A percentile compares a stretch with the other conserved stretches of the same genome.
Evolutionary conservation across 2,888 invertebrate species (phyloP).

Genomic region (Eupithecia insigniata): DNA sequence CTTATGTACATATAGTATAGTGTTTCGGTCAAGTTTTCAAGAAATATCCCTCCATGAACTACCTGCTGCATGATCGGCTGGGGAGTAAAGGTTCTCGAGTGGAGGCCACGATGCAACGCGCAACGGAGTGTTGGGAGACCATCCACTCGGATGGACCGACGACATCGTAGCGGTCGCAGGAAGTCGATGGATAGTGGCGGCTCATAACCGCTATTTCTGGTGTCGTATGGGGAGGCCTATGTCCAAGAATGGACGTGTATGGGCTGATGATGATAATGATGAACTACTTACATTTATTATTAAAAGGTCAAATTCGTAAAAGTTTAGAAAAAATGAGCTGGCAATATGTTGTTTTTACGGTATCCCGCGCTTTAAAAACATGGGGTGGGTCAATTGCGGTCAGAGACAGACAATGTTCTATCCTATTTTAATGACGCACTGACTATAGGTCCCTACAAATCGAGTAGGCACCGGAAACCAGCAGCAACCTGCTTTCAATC

Average conservation of each 20-base stretch:
- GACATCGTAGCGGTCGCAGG: too few species aligned
- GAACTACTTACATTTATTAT: not conserved
- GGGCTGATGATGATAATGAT: not conserved
- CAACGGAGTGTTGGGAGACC: too few species aligned
- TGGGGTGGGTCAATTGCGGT: not conserved
- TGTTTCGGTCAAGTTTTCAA: too few species aligned
- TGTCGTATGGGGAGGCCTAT: too few species aligned
- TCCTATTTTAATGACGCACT: not conserved
- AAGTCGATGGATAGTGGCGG: too few species aligned
- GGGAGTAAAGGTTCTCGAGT: too few species aligned
- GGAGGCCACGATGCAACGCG: too few species aligned
- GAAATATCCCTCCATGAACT: too few species aligned
- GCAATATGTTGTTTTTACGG: not conserved
- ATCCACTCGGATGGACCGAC: too few species aligned
- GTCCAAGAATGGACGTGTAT: not conserved
- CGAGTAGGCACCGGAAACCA: not conserved
- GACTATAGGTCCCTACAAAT: not conserved
- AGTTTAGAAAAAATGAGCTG: not conserved
- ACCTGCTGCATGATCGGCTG: too few species aligned
- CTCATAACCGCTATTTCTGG: too few species aligned
- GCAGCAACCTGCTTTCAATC: conserved; percentile 23
- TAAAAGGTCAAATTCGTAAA: not conserved
- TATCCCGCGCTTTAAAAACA: not conserved
- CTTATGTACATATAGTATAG: too few species aligned
- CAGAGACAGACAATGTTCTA: not conserved